These are phyloP conservation scores for Abrostola tripartita DNA, from an alignment of 2,888 invertebrate genomes.

Conservation along the genomic window DNA sequence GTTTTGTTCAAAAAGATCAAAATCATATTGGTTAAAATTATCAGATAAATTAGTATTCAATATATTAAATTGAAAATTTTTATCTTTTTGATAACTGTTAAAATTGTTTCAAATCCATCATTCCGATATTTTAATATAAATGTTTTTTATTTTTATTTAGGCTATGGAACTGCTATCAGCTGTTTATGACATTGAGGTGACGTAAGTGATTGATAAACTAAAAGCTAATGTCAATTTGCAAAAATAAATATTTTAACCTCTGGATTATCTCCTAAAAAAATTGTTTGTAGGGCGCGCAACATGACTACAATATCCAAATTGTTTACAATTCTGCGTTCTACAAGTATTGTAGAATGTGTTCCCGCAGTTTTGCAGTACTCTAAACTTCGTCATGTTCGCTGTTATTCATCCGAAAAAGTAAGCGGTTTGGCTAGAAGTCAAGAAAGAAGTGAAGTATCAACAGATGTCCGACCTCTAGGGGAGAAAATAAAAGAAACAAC, in stretches of 20 bases:
- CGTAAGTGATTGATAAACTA: background rate
- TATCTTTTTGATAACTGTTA: no score
- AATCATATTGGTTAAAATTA: no score
- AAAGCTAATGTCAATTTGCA: slow-evolving; percentile 4
- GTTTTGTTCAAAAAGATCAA: no score
- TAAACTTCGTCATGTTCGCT: slow-evolving; percentile 64
- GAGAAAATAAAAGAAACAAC: slow-evolving; percentile 96
- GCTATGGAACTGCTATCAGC: slow-evolving; percentile 20
- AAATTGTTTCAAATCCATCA: no score
- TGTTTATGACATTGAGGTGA: slow-evolving; percentile 28
- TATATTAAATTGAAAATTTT: no score
- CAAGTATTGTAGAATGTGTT: slow-evolving; percentile 63
- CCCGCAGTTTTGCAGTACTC: slow-evolving; percentile 64
- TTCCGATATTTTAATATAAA: no score
- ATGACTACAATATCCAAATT: slow-evolving; percentile 83
- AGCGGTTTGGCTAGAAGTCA: slow-evolving; percentile 75
- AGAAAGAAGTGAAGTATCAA: slow-evolving; percentile 80
- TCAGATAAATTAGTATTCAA: no score
- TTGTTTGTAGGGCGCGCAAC: slow-evolving; percentile 35
- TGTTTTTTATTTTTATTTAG: background rate
- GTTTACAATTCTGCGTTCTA: slow-evolving; percentile 68
- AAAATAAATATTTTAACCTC: slow-evolving; percentile 31
- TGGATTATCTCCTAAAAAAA: slow-evolving; percentile 6
- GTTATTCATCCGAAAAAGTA: slow-evolving; percentile 72
- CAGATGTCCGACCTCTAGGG: slow-evolving; percentile 90